These are phyloP conservation scores for Ylistrum balloti DNA, from an alignment of 1,140 invertebrate genomes.

Conservation along the genomic window DNA sequence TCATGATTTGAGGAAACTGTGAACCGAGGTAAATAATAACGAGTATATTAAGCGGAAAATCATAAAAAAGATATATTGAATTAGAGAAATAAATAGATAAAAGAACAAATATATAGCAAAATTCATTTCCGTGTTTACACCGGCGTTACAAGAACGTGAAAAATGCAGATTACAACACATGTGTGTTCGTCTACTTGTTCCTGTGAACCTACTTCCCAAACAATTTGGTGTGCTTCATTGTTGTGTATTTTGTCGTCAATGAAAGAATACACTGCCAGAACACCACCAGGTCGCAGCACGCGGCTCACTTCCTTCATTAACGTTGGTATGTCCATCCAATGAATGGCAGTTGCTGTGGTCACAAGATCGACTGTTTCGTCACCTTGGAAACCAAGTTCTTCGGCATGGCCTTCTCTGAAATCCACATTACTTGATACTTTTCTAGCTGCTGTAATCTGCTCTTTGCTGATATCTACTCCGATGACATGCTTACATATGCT, in stretches of 20 bases:
- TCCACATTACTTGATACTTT: slow-evolving; percentile 45
- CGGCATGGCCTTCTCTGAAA: slow-evolving; percentile 78
- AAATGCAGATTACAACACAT: too few relatives aligned
- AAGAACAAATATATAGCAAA: too few relatives aligned
- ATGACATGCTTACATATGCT: slow-evolving; percentile 78
- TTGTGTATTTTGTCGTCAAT: slow-evolving; percentile 52
- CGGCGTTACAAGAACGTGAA: too few relatives aligned
- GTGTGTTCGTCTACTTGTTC: too few relatives aligned
- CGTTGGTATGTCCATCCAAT: slow-evolving; percentile 83
- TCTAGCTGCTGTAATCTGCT: slow-evolving; percentile 50
- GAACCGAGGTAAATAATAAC: too few relatives aligned
- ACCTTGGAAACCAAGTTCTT: slow-evolving; percentile 73
- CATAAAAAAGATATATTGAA: too few relatives aligned
- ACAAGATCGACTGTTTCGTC: slow-evolving; percentile 81
- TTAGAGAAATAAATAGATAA: too few relatives aligned
- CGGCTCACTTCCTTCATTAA: slow-evolving; percentile 83
- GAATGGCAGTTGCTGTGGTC: slow-evolving; percentile 80
- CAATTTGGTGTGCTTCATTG: slow-evolving; percentile 45
- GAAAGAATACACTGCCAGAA: slow-evolving; percentile 81
- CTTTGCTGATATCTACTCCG: slow-evolving; percentile 60
- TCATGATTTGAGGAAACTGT: too few relatives aligned
- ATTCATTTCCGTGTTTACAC: too few relatives aligned
- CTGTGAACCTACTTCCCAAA: slow-evolving; percentile 41
- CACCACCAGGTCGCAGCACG: slow-evolving; percentile 80
- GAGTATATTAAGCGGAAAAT: too few relatives aligned